phyloP scores from a whole-genome alignment of 2,888 invertebrate species.

The Eupithecia subumbrata region DNA sequence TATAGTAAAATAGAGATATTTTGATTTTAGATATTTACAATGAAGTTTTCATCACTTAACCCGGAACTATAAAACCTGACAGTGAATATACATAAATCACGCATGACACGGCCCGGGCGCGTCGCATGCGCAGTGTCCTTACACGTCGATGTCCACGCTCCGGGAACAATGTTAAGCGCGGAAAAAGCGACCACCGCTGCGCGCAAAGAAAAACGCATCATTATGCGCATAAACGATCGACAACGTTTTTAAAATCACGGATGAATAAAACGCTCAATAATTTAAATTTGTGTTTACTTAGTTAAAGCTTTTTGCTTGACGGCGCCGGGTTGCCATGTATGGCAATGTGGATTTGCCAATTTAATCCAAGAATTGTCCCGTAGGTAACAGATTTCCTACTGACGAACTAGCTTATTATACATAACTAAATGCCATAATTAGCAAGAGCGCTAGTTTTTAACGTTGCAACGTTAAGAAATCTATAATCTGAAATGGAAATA shows the following conservation, averaged over 20 bases:
- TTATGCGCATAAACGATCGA: conserved; percentile 74
- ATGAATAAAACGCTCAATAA: conserved; percentile 79
- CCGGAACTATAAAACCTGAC: conserved; percentile 57
- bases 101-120: conserved; percentile 48
- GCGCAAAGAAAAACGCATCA: conserved; percentile 74
- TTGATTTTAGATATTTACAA: neutral
- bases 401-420: conserved; percentile 45
- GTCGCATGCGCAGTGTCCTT: conserved; percentile 46
- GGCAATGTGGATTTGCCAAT: conserved; percentile 78
- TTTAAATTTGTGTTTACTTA: conserved; percentile 82
- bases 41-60: neutral
- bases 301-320: conserved; percentile 64
- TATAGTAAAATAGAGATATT: no score
- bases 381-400: conserved; percentile 42
- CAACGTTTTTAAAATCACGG: conserved; percentile 69
- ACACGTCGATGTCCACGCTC: conserved; percentile 49
- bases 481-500: conserved; percentile 51
- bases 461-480: conserved; percentile 11
- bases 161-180: conserved; percentile 72
- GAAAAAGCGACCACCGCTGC: conserved; percentile 79
- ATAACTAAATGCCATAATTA: conserved; percentile 55
- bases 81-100: conserved; percentile 75
- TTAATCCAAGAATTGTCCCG: conserved; percentile 59
- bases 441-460: conserved; percentile 45
- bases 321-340: conserved; percentile 70